A percentile compares a stretch with the other conserved stretches of the same genome.
Conservation (phyloP, 2,888 invertebrate species). For the Dermolepida albohirtum region DNA sequence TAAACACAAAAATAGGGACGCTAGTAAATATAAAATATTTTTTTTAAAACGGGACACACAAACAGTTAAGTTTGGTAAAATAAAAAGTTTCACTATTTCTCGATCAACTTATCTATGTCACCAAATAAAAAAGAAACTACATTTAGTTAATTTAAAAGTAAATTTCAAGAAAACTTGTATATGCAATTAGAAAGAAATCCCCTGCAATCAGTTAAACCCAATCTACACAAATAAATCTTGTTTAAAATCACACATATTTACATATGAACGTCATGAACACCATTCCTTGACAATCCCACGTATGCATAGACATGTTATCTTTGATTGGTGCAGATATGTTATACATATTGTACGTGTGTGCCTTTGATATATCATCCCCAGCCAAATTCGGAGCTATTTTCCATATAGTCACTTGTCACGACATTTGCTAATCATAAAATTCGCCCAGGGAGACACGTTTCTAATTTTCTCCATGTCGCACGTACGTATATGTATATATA, state of each 20-base stretch:
- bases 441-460: conserved; percentile 41
- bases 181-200: no score
- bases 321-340: conserved; percentile 16
- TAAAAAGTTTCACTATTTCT: no score
- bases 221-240: conserved; percentile 9
- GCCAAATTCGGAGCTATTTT: conserved; percentile 19
- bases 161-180: no score
- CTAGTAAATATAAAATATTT: no score
- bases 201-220: conserved; percentile 8
- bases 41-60: no score
- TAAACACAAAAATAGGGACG: no score
- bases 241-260: conserved; percentile 5
- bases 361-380: conserved; percentile 23
- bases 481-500: conserved; percentile 17
- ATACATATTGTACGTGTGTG: not conserved
- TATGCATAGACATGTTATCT: conserved; percentile 17
- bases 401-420: conserved; percentile 24
- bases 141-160: no score
- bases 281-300: no score
- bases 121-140: no score
- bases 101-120: no score
- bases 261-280: no score
- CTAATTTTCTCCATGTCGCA: conserved; percentile 37
- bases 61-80: no score
- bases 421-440: conserved; percentile 44